These are phyloP conservation scores for Tetanocera ferruginea DNA, from an alignment of 2,888 invertebrate genomes.

Conservation along the genomic window DNA sequence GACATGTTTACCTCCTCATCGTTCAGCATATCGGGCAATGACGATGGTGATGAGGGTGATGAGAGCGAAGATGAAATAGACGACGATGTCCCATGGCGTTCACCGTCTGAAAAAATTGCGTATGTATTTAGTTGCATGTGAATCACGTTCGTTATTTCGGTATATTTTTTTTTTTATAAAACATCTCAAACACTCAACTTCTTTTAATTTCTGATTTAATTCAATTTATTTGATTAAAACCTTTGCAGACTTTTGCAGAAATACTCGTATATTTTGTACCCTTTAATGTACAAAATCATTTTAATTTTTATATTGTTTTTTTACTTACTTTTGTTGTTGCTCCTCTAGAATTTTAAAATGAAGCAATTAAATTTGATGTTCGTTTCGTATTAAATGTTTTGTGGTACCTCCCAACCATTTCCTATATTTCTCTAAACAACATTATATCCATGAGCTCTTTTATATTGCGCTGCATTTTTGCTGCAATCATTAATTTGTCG, in stretches of 20 bases:
- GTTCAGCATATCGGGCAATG: conserved; percentile 81
- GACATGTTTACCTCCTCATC: conserved; percentile 91
- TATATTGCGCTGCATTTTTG: too few relatives aligned
- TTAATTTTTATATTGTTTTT: not conserved
- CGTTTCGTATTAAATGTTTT: not conserved
- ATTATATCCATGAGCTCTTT: too few relatives aligned
- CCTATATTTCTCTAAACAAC: too few relatives aligned
- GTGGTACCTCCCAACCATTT: too few relatives aligned
- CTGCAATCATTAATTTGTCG: too few relatives aligned
- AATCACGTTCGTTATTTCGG: not conserved
- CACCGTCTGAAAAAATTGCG: conserved; percentile 93
- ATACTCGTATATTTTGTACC: too few relatives aligned
- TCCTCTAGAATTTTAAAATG: too few relatives aligned
- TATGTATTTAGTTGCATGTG: conserved; percentile 72
- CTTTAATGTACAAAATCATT: too few relatives aligned
- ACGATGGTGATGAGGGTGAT: conserved; percentile 80
- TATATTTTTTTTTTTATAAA: not conserved
- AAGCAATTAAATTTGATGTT: not conserved
- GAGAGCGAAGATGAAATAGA: conserved; percentile 91
- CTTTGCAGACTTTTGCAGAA: not conserved
- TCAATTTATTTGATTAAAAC: not conserved
- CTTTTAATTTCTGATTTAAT: too few relatives aligned
- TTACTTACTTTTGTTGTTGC: not conserved
- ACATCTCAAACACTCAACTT: too few relatives aligned
- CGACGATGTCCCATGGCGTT: conserved; percentile 91